phyloP scores from a whole-genome alignment of 2,888 invertebrate genomes.

The Nemotelus pantherinus region DNA sequence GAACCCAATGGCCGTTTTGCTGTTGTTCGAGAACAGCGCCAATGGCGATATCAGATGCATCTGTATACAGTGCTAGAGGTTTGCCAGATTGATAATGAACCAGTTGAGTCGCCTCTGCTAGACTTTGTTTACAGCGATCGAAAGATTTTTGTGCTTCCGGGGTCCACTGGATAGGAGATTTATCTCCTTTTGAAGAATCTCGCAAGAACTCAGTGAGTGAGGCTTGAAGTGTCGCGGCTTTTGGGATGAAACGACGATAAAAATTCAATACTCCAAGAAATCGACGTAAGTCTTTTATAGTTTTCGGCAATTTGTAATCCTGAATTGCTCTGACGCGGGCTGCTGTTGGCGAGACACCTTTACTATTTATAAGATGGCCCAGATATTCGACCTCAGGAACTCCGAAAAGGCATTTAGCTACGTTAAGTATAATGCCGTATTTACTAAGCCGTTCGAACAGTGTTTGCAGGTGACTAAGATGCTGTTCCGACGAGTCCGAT shows the following conservation, averaged over 20 bases:
- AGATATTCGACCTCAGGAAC: not conserved
- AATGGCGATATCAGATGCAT: constrained; percentile 15
- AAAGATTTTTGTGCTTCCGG: not conserved
- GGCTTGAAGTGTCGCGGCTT: not conserved
- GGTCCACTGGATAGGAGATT: not conserved
- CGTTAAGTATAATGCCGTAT: not conserved
- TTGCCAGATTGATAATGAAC: not conserved
- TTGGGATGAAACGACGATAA: not conserved
- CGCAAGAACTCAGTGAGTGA: not conserved
- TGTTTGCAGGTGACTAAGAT: not conserved
- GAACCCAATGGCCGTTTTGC: not conserved
- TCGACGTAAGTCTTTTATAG: not conserved
- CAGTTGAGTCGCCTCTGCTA: not conserved
- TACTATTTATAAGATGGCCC: not conserved
- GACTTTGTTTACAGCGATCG: constrained; percentile 1
- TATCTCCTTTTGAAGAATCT: not conserved
- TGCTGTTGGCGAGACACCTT: not conserved
- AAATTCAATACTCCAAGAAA: not conserved
- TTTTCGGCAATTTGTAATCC: not conserved
- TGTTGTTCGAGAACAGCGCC: not conserved
- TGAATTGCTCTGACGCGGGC: not conserved
- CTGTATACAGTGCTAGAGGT: not conserved
- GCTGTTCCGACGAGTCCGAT: not conserved
- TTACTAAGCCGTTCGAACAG: not conserved
- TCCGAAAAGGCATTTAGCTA: not conserved